These are phyloP conservation scores for Cassiopea andromeda DNA, from an alignment of 30 jellyfish, hydroid and myxozoan species.

Conservation along the genomic window DNA sequence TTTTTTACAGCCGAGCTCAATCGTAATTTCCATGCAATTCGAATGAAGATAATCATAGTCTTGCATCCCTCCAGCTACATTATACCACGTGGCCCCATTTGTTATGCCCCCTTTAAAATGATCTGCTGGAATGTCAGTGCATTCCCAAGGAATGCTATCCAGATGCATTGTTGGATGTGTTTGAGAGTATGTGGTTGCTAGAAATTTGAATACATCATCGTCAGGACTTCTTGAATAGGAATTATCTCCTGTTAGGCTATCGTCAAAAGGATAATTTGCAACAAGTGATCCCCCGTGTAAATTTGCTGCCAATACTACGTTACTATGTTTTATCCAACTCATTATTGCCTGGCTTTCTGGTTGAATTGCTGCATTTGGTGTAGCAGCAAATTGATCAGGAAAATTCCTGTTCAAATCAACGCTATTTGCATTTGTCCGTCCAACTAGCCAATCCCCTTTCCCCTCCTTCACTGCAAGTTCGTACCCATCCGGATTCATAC, in stretches of 20 bases:
- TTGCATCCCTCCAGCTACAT: slow-evolving; percentile 99
- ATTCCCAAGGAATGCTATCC: slow-evolving; percentile 97
- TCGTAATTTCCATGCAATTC: slow-evolving; percentile 90
- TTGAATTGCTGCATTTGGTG: slow-evolving; percentile 64
- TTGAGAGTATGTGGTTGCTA: slow-evolving; percentile 88
- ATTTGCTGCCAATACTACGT: slow-evolving; percentile 90
- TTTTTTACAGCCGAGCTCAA: slow-evolving; percentile 96
- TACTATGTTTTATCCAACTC: slow-evolving; percentile 81
- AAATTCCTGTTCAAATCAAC: slow-evolving; percentile 90
- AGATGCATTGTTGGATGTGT: slow-evolving; percentile 95
- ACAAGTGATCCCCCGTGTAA: slow-evolving; percentile 99
- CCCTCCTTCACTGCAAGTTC: slow-evolving; percentile 90
- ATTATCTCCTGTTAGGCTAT: slow-evolving; percentile 72
- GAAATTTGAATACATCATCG: slow-evolving; percentile 82
- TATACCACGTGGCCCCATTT: slow-evolving; percentile 97
- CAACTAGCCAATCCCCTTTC: slow-evolving; percentile 91
- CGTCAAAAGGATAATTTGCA: slow-evolving; percentile 96
- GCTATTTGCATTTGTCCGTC: slow-evolving; percentile 89
- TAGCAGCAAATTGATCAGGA: slow-evolving; percentile 89
- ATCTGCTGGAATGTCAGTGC: slow-evolving; percentile 95
- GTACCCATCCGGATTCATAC: slow-evolving; percentile 99
- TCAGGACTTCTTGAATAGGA: slow-evolving; percentile 85
- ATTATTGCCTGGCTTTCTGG: slow-evolving; percentile 88
- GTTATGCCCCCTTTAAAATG: slow-evolving; percentile 94
- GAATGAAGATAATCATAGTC: slow-evolving; percentile 88